phyloP scores from a whole-genome alignment of 2,797 vertebrate species.

The Vireo griseus region DNA sequence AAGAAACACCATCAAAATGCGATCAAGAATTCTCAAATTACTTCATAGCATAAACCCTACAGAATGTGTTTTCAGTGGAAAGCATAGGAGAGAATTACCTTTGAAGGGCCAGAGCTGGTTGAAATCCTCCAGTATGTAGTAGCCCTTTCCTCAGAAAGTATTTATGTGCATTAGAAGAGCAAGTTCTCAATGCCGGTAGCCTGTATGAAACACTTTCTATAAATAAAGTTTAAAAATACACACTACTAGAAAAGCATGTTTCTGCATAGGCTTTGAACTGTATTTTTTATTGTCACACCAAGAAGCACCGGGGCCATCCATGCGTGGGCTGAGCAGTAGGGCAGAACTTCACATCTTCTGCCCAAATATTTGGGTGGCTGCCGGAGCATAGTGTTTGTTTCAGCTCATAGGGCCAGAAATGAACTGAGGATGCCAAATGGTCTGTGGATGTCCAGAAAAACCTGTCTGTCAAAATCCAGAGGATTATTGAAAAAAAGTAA shows the following conservation, averaged over 20 bases:
- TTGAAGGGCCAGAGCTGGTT: not conserved
- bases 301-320: rapidly evolving
- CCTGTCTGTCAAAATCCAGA: not conserved
- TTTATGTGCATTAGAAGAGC: not conserved
- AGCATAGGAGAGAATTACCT: not conserved
- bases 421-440: not conserved
- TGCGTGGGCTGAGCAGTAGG: rapidly evolving
- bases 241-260: not conserved
- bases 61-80: not conserved
- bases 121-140: not conserved
- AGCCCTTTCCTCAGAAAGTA: not conserved
- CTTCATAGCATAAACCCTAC: not conserved
- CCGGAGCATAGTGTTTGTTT: not conserved
- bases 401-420: not conserved
- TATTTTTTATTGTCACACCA: not conserved
- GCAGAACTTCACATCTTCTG: not conserved
- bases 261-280: not conserved
- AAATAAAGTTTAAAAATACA: not conserved
- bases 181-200: not conserved
- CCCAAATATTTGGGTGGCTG: not conserved
- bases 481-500: not conserved
- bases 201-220: not conserved
- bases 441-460: not conserved
- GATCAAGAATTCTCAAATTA: not conserved
- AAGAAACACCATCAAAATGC: not conserved